phyloP scores from a whole-genome alignment of 1,140 invertebrate species.

The Steinernema feltiae region DNA sequence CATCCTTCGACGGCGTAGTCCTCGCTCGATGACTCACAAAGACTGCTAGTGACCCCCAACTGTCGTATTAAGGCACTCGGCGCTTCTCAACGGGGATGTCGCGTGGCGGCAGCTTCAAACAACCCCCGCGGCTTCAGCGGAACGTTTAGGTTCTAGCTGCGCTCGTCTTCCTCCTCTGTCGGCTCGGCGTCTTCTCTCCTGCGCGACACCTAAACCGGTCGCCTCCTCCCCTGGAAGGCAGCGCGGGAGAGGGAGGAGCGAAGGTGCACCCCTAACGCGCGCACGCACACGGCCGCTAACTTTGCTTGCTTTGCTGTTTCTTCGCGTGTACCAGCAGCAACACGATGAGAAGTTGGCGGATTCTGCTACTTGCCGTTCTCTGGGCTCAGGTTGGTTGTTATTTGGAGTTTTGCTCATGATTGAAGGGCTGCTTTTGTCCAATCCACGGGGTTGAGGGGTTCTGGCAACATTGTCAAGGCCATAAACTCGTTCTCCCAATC shows the following conservation, averaged over 20 bases:
- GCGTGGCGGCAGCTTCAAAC: not conserved
- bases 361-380: not conserved
- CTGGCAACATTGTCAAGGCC: too few relatives aligned
- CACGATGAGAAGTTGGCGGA: not conserved
- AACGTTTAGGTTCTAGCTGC: not conserved
- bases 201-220: constrained; percentile 6
- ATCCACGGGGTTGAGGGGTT: not conserved
- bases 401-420: not conserved
- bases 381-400: constrained; percentile 11
- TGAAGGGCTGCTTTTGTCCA: not conserved
- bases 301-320: not conserved
- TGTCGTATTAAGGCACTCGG: too few relatives aligned
- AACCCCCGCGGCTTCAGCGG: not conserved
- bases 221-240: not conserved
- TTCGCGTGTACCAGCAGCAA: not conserved
- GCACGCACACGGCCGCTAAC: not conserved
- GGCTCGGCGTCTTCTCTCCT: not conserved
- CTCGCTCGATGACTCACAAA: not conserved
- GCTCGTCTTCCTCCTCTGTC: too few relatives aligned
- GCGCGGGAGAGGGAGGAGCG: not conserved
- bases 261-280: constrained; percentile 4
- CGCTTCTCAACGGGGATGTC: too few relatives aligned
- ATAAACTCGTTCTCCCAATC: too few relatives aligned
- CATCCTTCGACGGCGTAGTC: not conserved
- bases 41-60: too few relatives aligned